These are phyloP conservation scores for Rhineura floridana DNA, from an alignment of 2,113 vertebrate species.

Conservation along the genomic window DNA sequence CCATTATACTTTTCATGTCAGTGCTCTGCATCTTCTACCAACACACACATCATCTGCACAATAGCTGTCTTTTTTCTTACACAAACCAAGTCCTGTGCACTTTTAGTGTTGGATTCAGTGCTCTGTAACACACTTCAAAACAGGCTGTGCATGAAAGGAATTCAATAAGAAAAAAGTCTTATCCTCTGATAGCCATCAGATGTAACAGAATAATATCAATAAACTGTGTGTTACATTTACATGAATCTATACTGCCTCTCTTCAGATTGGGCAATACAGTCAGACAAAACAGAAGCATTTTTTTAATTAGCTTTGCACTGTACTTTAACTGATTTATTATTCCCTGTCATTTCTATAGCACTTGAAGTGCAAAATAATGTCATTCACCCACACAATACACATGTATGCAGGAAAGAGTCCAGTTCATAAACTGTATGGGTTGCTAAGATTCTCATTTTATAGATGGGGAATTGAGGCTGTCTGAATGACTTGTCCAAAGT, in stretches of 20 bases:
- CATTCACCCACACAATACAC: neutral
- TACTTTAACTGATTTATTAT: neutral
- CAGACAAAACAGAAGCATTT: neutral
- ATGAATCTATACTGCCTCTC: neutral
- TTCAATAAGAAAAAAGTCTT: neutral
- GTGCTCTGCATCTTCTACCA: neutral
- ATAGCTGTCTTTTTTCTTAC: neutral
- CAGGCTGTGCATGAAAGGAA: neutral
- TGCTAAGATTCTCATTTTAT: neutral
- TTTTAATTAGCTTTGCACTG: neutral
- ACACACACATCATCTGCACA: neutral
- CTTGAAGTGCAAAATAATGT: neutral
- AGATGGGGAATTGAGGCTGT: neutral
- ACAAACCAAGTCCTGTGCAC: neutral
- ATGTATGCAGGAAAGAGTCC: too few relatives aligned
- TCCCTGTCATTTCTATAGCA: neutral
- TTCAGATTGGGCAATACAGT: neutral
- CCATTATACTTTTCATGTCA: slow-evolving; percentile 11
- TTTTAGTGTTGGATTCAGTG: neutral
- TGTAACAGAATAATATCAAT: neutral
- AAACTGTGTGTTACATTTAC: neutral
- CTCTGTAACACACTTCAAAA: slow-evolving; percentile 32
- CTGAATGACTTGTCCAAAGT: neutral
- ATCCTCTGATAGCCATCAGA: neutral
- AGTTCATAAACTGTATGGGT: too few relatives aligned